Evolutionary conservation across 2,113 vertebrate genomes (phyloP), one percentile per base, ranked within the genome.

Genomic region (Lontra canadensis): DNA sequence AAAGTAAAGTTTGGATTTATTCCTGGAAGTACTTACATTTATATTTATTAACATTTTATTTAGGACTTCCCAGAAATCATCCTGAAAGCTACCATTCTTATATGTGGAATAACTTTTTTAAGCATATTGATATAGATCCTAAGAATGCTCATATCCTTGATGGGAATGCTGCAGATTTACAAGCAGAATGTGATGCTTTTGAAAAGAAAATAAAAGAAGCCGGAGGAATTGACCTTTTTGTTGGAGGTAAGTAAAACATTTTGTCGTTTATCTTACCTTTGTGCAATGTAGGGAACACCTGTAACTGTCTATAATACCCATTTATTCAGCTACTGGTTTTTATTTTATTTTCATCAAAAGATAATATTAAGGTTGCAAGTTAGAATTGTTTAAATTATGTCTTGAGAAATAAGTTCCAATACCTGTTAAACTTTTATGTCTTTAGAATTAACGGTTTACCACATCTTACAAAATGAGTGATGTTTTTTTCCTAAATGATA

Each of bases 41-140:
- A 88, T 95, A 65, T 59, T 95, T 82, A 74, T 95, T 98, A 84
- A 92, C 13, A 96, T 57, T 97, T 69, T 97, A 98, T 98, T 90
- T 97, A 99, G 99, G 99, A 42, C 99, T 99, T 96, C 99, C 99
- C 42, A 99, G 99, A 98, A 99, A 98, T 96, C 99, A 99, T 97
- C 99, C 99, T 71, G 99, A 99, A 96, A 99, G 99, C 96, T 99
- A 99, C 93, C 99, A 99, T 94, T 99, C 99, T 65, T 99, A 99
- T 73, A 99, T 99, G 99, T 99, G 99, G 99, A 99, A 99, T 98
- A 99, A 99, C 95, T 99, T 99, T 98, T 99, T 99, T 98, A 99
- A 99, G 92, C 99, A 99, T 94, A 98, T 99, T 95, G 99, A 99
- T 95, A 99, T 99, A 98, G 99, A 99, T 94, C 99, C 99, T 4